These are phyloP conservation scores for Laticauda colubrina DNA, from an alignment of 2,113 vertebrate species.

Conservation along the genomic window DNA sequence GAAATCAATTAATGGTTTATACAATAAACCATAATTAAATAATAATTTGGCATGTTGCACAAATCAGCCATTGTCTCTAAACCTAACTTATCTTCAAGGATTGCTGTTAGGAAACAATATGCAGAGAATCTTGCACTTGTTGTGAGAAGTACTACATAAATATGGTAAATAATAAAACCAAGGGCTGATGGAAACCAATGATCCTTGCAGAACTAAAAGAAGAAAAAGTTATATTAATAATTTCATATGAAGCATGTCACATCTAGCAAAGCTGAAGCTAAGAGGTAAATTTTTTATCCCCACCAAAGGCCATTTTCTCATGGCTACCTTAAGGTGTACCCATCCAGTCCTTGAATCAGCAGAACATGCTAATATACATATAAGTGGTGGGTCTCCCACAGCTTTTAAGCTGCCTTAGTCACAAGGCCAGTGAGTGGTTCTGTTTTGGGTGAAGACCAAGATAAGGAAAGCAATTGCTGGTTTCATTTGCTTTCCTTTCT, in stretches of 20 bases:
- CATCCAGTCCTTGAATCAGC: no score
- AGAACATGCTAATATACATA: no score
- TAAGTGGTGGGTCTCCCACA: no score
- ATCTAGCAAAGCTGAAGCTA: constrained; percentile 7
- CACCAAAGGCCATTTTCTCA: no score
- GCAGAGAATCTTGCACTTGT: neutral
- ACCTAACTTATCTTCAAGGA: neutral
- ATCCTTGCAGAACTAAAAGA: constrained; percentile 6
- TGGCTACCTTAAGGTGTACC: no score
- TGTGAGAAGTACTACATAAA: neutral
- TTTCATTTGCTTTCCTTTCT: neutral
- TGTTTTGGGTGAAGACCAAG: no score
- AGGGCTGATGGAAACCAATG: neutral
- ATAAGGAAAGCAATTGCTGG: no score
- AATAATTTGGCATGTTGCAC: neutral
- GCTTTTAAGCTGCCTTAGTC: no score
- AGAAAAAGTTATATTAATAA: accelerated
- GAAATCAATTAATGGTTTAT: neutral
- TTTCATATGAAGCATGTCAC: neutral
- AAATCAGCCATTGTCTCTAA: neutral
- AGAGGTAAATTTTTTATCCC: neutral
- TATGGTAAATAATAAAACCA: neutral
- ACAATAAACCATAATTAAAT: neutral
- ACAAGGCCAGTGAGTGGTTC: no score
- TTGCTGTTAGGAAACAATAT: neutral